Conservation (phyloP, 2,797 vertebrate genomes). For the Salarias fasciatus region DNA sequence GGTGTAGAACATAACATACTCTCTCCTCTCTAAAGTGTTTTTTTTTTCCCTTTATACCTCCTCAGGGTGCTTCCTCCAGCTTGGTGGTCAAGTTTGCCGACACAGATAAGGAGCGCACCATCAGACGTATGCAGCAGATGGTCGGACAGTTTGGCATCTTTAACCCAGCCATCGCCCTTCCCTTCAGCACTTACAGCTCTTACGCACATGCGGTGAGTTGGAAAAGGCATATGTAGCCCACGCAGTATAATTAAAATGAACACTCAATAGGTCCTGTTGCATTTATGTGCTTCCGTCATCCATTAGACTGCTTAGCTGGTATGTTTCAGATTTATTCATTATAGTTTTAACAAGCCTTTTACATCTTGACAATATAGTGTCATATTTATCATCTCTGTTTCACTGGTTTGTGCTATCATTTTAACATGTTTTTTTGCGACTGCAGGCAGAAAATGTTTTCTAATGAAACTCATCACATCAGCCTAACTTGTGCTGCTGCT, state of each 20-base stretch:
- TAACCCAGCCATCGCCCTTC: constrained; percentile 94
- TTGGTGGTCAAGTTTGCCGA: constrained; percentile 99
- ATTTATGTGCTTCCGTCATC: constrained; percentile 6
- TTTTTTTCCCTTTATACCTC: constrained; percentile 50
- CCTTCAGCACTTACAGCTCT: constrained; percentile 97
- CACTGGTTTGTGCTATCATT: no score
- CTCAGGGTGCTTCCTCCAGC: constrained; percentile 97
- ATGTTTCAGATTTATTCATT: no score
- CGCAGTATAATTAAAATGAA: constrained; percentile 3
- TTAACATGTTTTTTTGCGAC: no score
- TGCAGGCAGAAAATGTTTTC: not conserved
- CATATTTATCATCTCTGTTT: no score
- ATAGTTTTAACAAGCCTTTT: no score
- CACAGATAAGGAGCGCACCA: constrained; percentile 99
- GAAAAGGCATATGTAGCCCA: constrained; percentile 33
- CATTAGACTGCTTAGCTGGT: not conserved
- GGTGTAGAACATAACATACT: constrained; percentile 59
- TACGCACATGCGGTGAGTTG: constrained; percentile 98
- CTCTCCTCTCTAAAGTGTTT: constrained; percentile 45
- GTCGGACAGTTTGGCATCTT: constrained; percentile 99
- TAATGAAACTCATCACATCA: not conserved
- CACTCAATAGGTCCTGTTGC: not conserved
- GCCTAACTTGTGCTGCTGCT: not conserved
- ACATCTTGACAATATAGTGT: no score
- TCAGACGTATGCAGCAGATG: constrained; percentile 99